Percentiles rank a stretch among this genome's conserved stretches.
These are phyloP conservation scores for Caenorhabditis inopinata DNA, from an alignment of 1,140 invertebrate species.

Conservation along the genomic window DNA sequence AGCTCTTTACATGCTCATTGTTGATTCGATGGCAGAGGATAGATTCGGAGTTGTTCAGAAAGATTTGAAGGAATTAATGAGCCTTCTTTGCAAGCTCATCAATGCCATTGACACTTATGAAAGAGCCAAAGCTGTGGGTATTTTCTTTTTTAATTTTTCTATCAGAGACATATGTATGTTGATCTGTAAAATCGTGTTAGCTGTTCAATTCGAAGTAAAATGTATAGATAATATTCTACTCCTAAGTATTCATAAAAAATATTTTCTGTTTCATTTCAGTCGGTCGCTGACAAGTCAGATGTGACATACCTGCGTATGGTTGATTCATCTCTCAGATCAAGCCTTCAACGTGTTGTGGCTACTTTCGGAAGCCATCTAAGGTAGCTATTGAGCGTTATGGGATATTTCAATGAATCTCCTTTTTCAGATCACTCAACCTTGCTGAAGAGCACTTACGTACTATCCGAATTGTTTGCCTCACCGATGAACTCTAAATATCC, in stretches of 20 bases:
- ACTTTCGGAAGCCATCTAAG: background rate
- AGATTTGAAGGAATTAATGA: constrained; percentile 75
- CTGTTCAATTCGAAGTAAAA: too few species aligned
- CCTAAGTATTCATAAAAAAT: too few species aligned
- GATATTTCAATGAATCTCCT: background rate
- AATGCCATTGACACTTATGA: constrained; percentile 62
- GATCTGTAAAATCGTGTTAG: too few species aligned
- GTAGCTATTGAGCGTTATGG: background rate
- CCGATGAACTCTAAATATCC: background rate
- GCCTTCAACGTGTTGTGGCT: background rate
- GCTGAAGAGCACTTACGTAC: background rate
- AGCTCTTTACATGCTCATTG: constrained; percentile 34
- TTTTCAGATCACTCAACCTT: constrained; percentile 9
- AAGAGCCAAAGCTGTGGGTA: constrained; percentile 40
- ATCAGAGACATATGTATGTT: too few species aligned
- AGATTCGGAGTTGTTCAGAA: constrained; percentile 79
- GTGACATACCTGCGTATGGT: constrained; percentile 13
- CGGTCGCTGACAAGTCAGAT: constrained; percentile 29
- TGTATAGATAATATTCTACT: too few species aligned
- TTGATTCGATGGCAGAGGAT: constrained; percentile 71
- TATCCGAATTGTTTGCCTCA: background rate
- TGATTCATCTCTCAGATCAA: background rate
- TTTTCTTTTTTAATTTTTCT: constrained; percentile 5
- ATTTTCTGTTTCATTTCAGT: background rate
- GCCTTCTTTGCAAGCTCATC: constrained; percentile 73